Percentiles rank a stretch among this genome's conserved stretches.
phyloP scores from a whole-genome alignment of 2,113 vertebrate species.

The Myrmecophaga tridactyla region DNA sequence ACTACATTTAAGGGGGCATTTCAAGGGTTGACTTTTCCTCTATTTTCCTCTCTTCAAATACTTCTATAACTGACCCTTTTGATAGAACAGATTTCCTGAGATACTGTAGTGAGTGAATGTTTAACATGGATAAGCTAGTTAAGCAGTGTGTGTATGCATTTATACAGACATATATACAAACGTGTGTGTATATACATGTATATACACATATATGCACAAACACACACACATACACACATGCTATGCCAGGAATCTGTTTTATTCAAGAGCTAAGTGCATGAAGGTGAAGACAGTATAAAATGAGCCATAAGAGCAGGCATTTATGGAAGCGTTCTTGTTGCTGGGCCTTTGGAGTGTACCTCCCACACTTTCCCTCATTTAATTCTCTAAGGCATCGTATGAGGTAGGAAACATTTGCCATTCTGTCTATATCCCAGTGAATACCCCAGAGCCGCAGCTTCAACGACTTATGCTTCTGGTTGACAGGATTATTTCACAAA shows the following conservation, averaged over 20 bases:
- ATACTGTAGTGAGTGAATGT: not conserved
- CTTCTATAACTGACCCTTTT: not conserved
- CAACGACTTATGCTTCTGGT: not conserved
- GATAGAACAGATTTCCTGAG: not conserved
- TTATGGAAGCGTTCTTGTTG: rapidly evolving
- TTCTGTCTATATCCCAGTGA: rapidly evolving
- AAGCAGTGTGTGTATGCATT: not conserved
- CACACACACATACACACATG: no score
- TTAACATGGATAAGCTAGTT: not conserved
- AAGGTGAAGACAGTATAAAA: not conserved
- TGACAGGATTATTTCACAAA: not conserved
- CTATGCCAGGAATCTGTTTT: no score
- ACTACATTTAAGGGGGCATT: not conserved
- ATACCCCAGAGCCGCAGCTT: not conserved
- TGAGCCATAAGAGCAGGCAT: not conserved
- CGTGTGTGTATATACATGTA: not conserved
- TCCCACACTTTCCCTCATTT: not conserved
- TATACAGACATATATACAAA: no score
- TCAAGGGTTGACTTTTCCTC: not conserved
- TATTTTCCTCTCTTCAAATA: not conserved
- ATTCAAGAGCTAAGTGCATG: no score
- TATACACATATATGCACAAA: no score
- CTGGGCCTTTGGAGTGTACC: no score
- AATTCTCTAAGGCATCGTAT: not conserved
- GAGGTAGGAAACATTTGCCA: no score